Conservation (phyloP, 2,113 vertebrate species). For the Pluvianellus socialis region DNA sequence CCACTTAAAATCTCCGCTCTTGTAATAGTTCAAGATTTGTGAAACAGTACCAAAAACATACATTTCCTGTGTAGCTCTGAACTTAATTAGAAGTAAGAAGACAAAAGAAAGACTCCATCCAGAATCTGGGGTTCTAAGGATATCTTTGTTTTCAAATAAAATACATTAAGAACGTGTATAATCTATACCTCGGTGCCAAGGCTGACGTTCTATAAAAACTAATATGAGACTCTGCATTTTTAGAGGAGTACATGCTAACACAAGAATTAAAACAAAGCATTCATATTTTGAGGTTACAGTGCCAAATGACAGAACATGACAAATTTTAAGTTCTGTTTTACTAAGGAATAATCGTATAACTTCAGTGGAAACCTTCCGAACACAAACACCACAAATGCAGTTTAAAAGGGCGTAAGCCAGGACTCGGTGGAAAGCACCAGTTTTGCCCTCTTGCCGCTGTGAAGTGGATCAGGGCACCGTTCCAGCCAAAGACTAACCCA, state of each 20-base stretch:
- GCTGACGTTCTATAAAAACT: neutral
- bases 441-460: neutral
- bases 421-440: neutral
- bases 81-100: neutral
- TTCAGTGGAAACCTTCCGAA: neutral
- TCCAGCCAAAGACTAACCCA: neutral
- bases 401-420: neutral
- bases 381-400: rapidly evolving
- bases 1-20: neutral
- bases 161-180: neutral
- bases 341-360: neutral
- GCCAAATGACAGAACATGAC: neutral
- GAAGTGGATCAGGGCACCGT: neutral
- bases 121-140: neutral
- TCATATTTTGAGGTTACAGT: neutral
- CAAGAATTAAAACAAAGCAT: neutral
- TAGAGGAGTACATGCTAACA: neutral
- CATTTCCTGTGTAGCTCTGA: neutral
- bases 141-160: neutral
- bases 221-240: neutral
- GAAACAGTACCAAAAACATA: neutral
- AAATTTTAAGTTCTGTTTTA: neutral
- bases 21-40: neutral
- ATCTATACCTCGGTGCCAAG: neutral
- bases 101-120: neutral